Evolutionary conservation across 2,888 invertebrate genomes (phyloP), one percentile per base, ranked within the genome.

Genomic region (Cylindroiulus punctatus): DNA sequence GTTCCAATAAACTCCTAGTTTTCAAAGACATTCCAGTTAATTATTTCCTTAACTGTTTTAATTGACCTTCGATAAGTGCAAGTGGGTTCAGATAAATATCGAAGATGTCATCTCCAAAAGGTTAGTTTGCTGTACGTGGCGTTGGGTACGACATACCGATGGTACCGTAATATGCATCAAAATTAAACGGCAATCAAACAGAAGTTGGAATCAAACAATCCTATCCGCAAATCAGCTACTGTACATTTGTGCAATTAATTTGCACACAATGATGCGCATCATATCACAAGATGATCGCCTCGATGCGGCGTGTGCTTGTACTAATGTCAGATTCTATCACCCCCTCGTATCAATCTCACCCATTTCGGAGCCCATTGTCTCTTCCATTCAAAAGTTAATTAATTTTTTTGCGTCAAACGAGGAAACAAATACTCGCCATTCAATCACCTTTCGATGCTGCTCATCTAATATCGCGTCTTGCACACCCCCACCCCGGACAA

Each of bases 221-320:
- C 52, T 52, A 52, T 52, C 52, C 52, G 8, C 10, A 1, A 26
- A 65, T 65, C 26, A 65, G 65, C 65, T 22, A 65, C 52, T 19
- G 52, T 52, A 65, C 65, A 26, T 10, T 10, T 26, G 22, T 10
- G 10, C 26, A 65, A 65, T 26, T 65, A 65, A 65, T 22, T 65
- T 65, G 26, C 65, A 65, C 10, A 65, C 65, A 65, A 65, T 65
- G 65, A 65, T 65, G 22, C 65, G 22, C 65, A 65, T 65, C 65
- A 65, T 52, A 52, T 52, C 65, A 19, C 65, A 19, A 19, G 52
- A 57, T 57, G 17, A 57, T 57, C 52, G 5, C n/a, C 22, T 57
- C n/a, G 57, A 57, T 57, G n/a, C 5, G 57, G 2, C 26, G 22
- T 22, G 3, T 52, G n/a, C 7, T n/a, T 52, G 17, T n/a, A 52